Percentiles rank a stretch among this genome's conserved stretches.
phyloP scores from a whole-genome alignment of 2,888 invertebrate species.

The Protophormia terraenovae region DNA sequence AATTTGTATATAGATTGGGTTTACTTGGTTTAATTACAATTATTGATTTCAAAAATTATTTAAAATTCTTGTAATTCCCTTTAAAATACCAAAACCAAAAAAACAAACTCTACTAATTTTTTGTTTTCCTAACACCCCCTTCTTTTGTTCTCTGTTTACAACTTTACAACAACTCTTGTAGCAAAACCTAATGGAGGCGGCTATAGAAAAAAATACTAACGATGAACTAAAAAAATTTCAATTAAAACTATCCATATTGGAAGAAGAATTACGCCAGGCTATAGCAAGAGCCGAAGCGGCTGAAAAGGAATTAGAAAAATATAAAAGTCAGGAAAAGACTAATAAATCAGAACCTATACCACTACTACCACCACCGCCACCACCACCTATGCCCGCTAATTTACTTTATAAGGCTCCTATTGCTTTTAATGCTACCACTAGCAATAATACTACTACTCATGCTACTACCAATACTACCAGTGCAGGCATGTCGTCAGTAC shows the following conservation, averaged over 20 bases:
- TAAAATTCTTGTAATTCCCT: conserved; percentile 68
- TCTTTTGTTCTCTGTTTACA: conserved; percentile 67
- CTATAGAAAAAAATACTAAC: conserved; percentile 82
- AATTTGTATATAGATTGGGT: not conserved
- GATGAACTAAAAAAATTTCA: conserved; percentile 83
- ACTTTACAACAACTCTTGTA: conserved; percentile 72
- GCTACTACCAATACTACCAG: not conserved
- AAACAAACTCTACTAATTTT: conserved; percentile 75
- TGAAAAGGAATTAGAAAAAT: conserved; percentile 81
- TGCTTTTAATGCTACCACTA: conserved; percentile 8
- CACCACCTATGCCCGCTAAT: conserved; percentile 76
- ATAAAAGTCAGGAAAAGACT: conserved; percentile 69
- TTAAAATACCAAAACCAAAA: not conserved
- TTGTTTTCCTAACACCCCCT: conserved; percentile 70
- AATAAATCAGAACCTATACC: conserved; percentile 73
- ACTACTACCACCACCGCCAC: conserved; percentile 79
- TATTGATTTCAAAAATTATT: conserved; percentile 38
- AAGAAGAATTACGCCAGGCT: conserved; percentile 82
- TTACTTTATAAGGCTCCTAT: conserved; percentile 74
- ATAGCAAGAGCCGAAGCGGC: conserved; percentile 82
- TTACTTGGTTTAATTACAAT: conserved; percentile 52
- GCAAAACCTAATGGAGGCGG: conserved; percentile 83
- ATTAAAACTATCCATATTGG: conserved; percentile 83
- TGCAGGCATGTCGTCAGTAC: conserved; percentile 11
- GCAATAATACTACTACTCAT: not conserved